phyloP scores from a whole-genome alignment of 53 echinoderm and acorn worm species.

The Arbacia lixula region DNA sequence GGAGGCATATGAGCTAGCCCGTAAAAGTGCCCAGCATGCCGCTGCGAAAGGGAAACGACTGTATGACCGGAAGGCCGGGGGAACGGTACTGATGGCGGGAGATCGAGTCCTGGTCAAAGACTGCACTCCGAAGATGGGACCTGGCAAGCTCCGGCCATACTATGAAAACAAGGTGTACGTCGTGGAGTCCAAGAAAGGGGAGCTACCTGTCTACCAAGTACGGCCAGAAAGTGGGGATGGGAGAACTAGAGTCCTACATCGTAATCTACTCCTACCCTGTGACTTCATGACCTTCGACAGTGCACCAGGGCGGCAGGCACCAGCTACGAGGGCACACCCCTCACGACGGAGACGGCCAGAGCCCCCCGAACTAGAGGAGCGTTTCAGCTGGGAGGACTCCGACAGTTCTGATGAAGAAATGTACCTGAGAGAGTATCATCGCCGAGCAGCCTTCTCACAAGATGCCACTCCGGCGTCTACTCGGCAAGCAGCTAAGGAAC shows the following conservation, averaged over 20 bases:
- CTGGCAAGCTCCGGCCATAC: slow-evolving; percentile 43
- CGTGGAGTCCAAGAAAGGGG: slow-evolving; percentile 16
- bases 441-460: neutral
- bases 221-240: slow-evolving; percentile 43
- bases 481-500: too few species aligned
- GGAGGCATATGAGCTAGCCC: slow-evolving; percentile 47
- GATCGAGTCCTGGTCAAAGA: slow-evolving; percentile 60
- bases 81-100: slow-evolving; percentile 26
- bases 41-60: slow-evolving; percentile 23
- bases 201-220: slow-evolving; percentile 55
- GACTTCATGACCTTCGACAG: too few species aligned
- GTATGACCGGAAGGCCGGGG: slow-evolving; percentile 42
- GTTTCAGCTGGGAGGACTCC: neutral
- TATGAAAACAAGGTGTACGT: slow-evolving; percentile 42
- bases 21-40: neutral
- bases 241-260: slow-evolving; percentile 27
- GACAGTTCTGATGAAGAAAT: slow-evolving; percentile 9
- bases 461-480: too few species aligned
- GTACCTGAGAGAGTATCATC: slow-evolving; percentile 2
- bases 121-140: slow-evolving; percentile 27
- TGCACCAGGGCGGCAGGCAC: too few species aligned
- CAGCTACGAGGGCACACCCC: too few species aligned
- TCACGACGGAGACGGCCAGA: too few species aligned
- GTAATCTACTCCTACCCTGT: slow-evolving; percentile 60
- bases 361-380: too few species aligned